Percentiles rank a stretch among this genome's conserved stretches.
Evolutionary conservation across 2,797 vertebrate genomes (phyloP).

Genomic region (Eospalax fontanierii): DNA sequence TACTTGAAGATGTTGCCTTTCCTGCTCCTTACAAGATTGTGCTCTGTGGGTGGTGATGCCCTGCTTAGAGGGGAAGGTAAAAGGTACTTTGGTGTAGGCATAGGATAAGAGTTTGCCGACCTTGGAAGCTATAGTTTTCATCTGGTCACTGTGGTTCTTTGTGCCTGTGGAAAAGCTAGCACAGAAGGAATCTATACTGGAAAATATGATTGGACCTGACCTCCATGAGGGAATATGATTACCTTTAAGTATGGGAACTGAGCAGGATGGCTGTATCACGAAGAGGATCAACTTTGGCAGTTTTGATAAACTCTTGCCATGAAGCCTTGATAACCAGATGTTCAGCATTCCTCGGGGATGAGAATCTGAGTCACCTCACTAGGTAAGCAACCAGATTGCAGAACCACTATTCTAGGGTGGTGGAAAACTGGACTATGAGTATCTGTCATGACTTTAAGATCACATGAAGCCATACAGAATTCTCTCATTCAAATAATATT

Average conservation of each 20-base stretch:
- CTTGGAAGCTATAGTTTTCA: background rate
- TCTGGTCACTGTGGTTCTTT: background rate
- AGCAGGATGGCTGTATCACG: background rate
- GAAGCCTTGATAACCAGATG: background rate
- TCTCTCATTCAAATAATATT: background rate
- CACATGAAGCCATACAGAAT: background rate
- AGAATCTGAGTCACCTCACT: background rate
- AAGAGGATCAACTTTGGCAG: background rate
- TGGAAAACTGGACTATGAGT: background rate
- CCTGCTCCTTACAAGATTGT: background rate
- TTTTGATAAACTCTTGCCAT: background rate
- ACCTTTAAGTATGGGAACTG: background rate
- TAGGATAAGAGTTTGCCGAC: background rate
- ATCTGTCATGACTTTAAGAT: conserved; percentile 1
- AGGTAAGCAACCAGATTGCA: background rate
- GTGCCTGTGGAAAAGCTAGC: background rate
- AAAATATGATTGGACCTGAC: background rate
- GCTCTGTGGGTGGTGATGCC: background rate
- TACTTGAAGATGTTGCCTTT: background rate
- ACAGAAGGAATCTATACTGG: background rate
- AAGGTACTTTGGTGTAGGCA: background rate
- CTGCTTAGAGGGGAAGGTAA: background rate
- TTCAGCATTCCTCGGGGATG: background rate
- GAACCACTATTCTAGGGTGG: background rate
- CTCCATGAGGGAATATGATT: background rate